Evolutionary conservation across 2,888 invertebrate genomes (phyloP), one percentile per base, ranked within the genome.

Genomic region (Tetheella fluctuosa): DNA sequence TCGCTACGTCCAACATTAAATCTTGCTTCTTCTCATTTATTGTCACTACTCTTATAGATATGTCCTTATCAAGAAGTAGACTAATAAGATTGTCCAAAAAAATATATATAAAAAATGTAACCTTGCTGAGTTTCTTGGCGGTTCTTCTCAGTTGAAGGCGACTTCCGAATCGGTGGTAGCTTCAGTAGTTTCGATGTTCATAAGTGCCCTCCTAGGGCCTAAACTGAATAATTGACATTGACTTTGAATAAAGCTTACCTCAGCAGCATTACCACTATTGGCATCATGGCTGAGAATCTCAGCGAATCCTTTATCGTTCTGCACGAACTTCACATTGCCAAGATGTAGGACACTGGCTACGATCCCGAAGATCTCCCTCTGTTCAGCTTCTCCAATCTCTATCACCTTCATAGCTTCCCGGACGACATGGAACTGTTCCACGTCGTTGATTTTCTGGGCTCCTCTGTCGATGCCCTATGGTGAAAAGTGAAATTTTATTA

Each of bases 311-410:
- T 96, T 96, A 20, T 95, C 95, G 67, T 89, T 91, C 74, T 95
- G 95, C 15, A 94, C 94, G 84, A 97, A 98, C 64, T 95, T 95
- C n/a, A 97, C 94, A 79, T 98, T 98, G 13, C 98, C 98, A 70
- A 98, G 93, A 79, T 98, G 98, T 61, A 98, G 89, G 52, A 98
- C 95, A 62, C 96, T 96, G 8, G 97, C 97, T n/a, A 98, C 94
- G 66, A 98, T 97, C 57, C 95, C 94, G 77, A 97, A 96, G 69
- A 98, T 95, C 73, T 96, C 96, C 28, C 93, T 91, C 85, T 97
- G 96, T 76, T 98, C 97, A 0, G 94, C 86, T 3, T 94, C 89
- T 0, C 94, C 90, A 74, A 98, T 96, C 79, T 97, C 97, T 60
- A 97, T 96, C 0, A 96, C 95, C 63, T 94, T 94, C 94, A 98